Evolutionary conservation across 2,888 invertebrate species (phyloP), one percentile per base, ranked within the genome.

Genomic region (Sphaerophoria rueppellii): DNA sequence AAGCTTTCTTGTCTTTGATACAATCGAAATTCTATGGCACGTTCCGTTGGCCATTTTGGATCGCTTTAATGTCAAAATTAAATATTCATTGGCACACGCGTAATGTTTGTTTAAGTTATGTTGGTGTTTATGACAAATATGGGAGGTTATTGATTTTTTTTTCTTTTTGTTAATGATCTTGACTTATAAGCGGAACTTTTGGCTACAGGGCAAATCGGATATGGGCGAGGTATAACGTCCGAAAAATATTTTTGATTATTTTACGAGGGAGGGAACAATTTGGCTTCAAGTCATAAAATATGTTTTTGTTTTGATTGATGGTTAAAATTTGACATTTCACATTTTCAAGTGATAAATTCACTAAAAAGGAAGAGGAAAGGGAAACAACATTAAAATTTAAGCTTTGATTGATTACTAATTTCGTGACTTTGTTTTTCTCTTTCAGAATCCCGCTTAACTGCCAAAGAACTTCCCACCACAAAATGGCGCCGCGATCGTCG

Each of bases 401-500:
- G 24, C 2, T 24, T 24, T 24, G 24, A 24, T 24, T 24, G 24
- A 24, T 24, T 24, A 14, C 16, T 50, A 24, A 54, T 11, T 71
- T 0, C 34, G 0, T 58, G 40, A 24, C 2, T 60, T 77, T 77
- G 70, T 83, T 87, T 82, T 78, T 50, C 57, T 7, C 9, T 90
- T 90, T 34, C 88, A 92, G 92, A 92, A 88, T 89, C 90, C 87
- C 91, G 91, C 79, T 88, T 91, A 87, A 90, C 90, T 71, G 91
- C 93, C 72, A 95, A 95, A 90, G 95, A 95, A 88, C 91, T 94
- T 86, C 93, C 93, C 79, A 95, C 95, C 6, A 93, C 95, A 71
- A 95, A 95, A 92, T 95, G 95, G 95, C 94, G 95, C 82, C 93
- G 95, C 67, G 95, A 95, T 87, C 93, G 95, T 50, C 93, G 95